Conservation (phyloP, 2,113 vertebrate species). For the Dicerorhinus sumatrensis region DNA sequence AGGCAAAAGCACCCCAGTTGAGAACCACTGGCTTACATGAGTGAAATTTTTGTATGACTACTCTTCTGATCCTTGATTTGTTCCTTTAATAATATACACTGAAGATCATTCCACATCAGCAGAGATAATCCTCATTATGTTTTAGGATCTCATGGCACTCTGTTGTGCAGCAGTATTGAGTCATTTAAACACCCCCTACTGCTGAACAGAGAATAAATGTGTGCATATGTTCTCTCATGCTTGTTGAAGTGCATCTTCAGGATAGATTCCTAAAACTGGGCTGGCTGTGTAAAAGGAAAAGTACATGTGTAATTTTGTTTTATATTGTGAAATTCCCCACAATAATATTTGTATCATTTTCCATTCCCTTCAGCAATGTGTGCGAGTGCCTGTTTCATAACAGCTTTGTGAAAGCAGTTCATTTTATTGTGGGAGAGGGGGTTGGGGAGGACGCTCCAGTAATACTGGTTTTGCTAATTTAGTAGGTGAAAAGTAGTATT, state of each 20-base stretch:
- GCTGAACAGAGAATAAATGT: neutral
- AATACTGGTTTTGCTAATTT: neutral
- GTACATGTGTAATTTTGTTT: neutral
- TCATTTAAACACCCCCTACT: neutral
- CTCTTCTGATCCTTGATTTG: neutral
- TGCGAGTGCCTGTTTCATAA: neutral
- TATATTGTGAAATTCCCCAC: conserved; percentile 31
- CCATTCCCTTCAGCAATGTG: conserved; percentile 1
- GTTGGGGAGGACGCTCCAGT: neutral
- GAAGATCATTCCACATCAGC: neutral
- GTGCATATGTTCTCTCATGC: neutral
- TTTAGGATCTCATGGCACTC: neutral
- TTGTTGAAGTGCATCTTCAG: neutral
- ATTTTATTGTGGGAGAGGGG: neutral
- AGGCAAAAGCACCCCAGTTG: neutral
- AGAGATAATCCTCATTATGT: neutral
- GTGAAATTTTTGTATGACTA: neutral
- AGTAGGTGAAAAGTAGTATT: neutral
- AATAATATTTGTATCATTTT: conserved; percentile 22
- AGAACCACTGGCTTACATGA: neutral
- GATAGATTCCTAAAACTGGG: neutral
- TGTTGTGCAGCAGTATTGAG: neutral
- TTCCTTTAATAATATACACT: neutral
- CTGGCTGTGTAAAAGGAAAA: conserved; percentile 23
- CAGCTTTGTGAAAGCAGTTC: neutral